Evolutionary conservation across 2,113 vertebrate species (phyloP).

Genomic region (Suricata suricatta): DNA sequence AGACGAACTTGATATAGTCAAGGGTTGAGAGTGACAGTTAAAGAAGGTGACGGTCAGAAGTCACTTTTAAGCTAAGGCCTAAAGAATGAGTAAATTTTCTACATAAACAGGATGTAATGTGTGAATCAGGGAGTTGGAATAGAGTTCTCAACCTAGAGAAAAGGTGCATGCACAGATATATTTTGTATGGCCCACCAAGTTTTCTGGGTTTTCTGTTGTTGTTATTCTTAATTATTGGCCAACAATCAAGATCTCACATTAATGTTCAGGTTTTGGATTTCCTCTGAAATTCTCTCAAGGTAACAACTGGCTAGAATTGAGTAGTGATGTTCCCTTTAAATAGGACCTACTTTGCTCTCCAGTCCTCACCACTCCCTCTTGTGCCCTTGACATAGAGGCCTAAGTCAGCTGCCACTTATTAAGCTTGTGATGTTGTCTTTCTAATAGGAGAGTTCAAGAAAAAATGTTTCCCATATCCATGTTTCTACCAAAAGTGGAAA

Average conservation of each 20-base stretch:
- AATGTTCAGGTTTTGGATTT: constrained; percentile 22
- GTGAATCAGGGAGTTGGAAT: neutral
- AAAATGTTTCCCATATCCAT: neutral
- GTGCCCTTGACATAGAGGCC: neutral
- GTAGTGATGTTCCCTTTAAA: neutral
- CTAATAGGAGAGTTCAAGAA: neutral
- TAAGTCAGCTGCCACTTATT: neutral
- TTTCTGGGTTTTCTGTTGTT: neutral
- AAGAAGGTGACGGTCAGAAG: neutral
- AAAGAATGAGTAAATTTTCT: neutral
- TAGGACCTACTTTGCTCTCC: neutral
- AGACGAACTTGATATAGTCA: neutral
- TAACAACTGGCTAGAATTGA: neutral
- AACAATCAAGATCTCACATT: neutral
- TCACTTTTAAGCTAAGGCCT: neutral
- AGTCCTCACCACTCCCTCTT: neutral
- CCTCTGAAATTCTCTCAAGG: neutral
- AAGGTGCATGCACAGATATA: neutral
- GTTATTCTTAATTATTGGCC: neutral
- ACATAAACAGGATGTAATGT: neutral
- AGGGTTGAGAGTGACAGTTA: neutral
- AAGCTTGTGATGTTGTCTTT: neutral
- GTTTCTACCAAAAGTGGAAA: neutral
- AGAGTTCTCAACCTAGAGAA: neutral
- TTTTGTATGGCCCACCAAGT: neutral